Conservation (phyloP, 2,797 vertebrate species). For the Enteromius mattozi region DNA sequence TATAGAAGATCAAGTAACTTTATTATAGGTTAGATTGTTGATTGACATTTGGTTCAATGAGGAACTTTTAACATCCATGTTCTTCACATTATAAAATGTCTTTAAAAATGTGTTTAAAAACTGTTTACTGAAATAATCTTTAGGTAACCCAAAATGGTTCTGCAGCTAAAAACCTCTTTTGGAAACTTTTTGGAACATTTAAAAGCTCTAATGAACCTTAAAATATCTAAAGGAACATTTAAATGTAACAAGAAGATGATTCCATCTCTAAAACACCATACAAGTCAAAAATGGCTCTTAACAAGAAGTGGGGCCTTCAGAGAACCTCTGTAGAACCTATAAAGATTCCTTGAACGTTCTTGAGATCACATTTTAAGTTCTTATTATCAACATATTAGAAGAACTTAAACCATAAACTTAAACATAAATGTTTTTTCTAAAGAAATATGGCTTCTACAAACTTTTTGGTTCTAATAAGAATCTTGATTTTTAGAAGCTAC, state of each 20-base stretch:
- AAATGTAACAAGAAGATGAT: background rate
- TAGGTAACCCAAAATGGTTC: background rate
- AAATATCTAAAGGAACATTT: background rate
- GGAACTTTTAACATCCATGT: background rate
- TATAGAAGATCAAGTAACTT: background rate
- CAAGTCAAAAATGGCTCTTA: background rate
- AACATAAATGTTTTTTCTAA: background rate
- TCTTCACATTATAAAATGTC: background rate
- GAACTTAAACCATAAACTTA: background rate
- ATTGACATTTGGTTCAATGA: background rate
- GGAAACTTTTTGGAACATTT: background rate
- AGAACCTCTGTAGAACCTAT: background rate
- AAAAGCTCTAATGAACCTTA: background rate
- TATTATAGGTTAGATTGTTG: background rate
- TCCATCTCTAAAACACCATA: background rate
- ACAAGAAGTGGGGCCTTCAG: background rate
- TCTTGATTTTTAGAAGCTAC: background rate
- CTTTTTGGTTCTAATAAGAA: background rate
- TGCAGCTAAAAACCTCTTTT: background rate
- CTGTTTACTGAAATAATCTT: background rate
- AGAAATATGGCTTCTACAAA: background rate
- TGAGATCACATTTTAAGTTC: background rate
- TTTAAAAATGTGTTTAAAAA: background rate
- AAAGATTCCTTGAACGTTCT: background rate
- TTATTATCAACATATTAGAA: background rate